Percentiles rank a stretch among this genome's conserved stretches.
Evolutionary conservation across 2,113 vertebrate genomes (phyloP).

Genomic region (Pleuronectes platessa): DNA sequence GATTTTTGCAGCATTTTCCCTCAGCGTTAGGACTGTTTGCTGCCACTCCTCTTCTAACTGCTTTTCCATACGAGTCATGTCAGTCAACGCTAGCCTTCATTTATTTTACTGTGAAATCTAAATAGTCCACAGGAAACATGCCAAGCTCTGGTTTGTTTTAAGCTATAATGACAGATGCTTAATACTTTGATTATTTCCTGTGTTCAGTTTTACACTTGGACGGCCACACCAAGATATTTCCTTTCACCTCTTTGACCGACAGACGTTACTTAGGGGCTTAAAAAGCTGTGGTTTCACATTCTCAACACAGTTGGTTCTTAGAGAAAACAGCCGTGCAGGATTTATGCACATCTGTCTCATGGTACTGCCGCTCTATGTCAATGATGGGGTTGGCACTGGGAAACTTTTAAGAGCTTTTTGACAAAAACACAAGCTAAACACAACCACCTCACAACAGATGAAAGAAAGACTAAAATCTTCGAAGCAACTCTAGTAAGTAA

Average conservation of each 20-base stretch:
- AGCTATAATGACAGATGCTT: conserved; percentile 41
- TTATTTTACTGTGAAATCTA: conserved; percentile 36
- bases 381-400: neutral
- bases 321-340: neutral
- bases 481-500: neutral
- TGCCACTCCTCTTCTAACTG: conserved; percentile 45
- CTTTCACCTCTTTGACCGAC: conserved; percentile 83
- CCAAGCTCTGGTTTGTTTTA: conserved; percentile 35
- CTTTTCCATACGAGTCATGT: conserved; percentile 54
- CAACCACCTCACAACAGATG: neutral
- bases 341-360: neutral
- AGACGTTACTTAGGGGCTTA: conserved; percentile 82
- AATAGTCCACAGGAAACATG: conserved; percentile 37
- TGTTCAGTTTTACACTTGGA: conserved; percentile 64
- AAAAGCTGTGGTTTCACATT: conserved; percentile 79
- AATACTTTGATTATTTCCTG: conserved; percentile 57
- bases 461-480: neutral
- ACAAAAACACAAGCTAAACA: too few species aligned
- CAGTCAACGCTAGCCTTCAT: conserved; percentile 31
- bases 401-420: neutral
- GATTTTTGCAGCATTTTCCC: conserved; percentile 72
- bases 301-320: neutral
- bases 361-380: neutral
- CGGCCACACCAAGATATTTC: conserved; percentile 80
- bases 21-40: conserved; percentile 58